These are phyloP conservation scores for Brachylomia viminalis DNA, from an alignment of 2,888 invertebrate species.

Conservation along the genomic window DNA sequence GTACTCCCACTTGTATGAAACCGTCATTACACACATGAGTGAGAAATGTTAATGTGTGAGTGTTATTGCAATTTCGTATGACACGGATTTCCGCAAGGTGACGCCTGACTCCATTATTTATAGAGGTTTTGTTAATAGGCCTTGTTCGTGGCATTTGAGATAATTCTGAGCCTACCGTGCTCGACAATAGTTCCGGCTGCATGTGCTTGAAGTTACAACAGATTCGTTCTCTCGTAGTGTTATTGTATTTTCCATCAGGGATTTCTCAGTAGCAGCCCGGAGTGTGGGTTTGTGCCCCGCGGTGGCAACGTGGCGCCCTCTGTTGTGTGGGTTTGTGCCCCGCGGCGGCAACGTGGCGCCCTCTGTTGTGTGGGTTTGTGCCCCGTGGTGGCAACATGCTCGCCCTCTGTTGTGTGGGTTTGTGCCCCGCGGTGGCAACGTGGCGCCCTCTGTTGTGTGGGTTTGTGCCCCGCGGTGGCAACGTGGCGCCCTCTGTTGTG, in stretches of 20 bases:
- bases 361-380: background rate
- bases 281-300: background rate
- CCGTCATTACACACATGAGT: too few relatives aligned
- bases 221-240: background rate
- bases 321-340: too few relatives aligned
- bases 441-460: background rate
- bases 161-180: background rate
- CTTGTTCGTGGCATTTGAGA: constrained; percentile 14
- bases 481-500: too few relatives aligned
- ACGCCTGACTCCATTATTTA: background rate
- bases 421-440: too few relatives aligned
- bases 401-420: too few relatives aligned
- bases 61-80: background rate
- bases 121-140: background rate
- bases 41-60: background rate
- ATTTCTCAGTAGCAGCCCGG: background rate
- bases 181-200: background rate
- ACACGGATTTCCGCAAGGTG: background rate
- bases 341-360: too few relatives aligned
- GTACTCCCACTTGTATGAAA: background rate
- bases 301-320: too few relatives aligned
- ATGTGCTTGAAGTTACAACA: background rate
- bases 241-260: background rate
- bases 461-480: background rate
- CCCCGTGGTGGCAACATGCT: background rate